Evolutionary conservation across 2,113 vertebrate genomes (phyloP).

Genomic region (Petroica traversi): DNA sequence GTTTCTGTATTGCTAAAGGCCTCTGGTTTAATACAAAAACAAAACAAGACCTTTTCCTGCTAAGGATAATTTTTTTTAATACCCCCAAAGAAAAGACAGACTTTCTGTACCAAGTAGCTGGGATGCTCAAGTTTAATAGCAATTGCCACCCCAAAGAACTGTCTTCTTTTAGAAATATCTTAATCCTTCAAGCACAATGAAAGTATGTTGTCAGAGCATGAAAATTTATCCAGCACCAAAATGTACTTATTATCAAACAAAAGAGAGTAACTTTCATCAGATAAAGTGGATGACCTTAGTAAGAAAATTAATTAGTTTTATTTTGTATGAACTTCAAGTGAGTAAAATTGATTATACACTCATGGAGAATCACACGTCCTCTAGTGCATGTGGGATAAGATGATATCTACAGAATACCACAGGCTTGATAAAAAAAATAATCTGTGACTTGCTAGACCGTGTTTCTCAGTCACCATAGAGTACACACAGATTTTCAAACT

Average conservation of each 20-base stretch:
- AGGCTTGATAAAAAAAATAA: not conserved
- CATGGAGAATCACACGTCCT: not conserved
- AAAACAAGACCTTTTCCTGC: not conserved
- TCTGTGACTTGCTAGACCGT: not conserved
- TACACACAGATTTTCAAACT: not conserved
- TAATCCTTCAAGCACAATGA: not conserved
- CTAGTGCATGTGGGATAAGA: not conserved
- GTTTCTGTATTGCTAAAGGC: not conserved
- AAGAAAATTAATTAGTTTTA: not conserved
- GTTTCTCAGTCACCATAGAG: not conserved
- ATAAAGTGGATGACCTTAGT: not conserved
- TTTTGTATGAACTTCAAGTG: not conserved
- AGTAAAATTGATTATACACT: not conserved
- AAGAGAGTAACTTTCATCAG: not conserved
- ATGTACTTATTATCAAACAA: not conserved
- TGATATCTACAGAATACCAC: not conserved
- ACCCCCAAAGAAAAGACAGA: not conserved
- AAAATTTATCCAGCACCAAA: not conserved
- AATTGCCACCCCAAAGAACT: not conserved
- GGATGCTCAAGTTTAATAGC: not conserved
- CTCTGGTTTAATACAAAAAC: not conserved
- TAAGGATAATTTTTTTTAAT: not conserved
- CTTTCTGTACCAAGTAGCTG: not conserved
- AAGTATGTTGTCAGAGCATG: not conserved
- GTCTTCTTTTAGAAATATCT: not conserved